A percentile compares a stretch with the other conserved stretches of the same genome.
Evolutionary conservation across 2,113 vertebrate genomes (phyloP).

Genomic region (Prionailurus viverrinus): DNA sequence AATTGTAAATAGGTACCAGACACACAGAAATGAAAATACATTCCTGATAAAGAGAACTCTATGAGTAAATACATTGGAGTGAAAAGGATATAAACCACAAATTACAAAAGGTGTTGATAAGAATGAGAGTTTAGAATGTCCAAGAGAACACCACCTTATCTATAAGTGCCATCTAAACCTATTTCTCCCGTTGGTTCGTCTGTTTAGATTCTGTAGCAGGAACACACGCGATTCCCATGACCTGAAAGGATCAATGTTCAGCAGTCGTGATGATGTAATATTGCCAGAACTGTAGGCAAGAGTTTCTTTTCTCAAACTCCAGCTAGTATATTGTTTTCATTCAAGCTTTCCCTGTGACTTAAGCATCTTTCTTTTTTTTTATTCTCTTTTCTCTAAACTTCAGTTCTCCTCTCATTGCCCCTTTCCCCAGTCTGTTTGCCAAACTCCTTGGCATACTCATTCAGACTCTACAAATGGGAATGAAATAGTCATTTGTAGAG

Average conservation of each 20-base stretch:
- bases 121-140: not conserved
- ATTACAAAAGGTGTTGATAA: not conserved
- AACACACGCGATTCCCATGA: not conserved
- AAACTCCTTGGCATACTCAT: not conserved
- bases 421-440: not conserved
- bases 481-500: not conserved
- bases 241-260: not conserved
- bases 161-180: not conserved
- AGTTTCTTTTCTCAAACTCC: not conserved
- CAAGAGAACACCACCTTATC: not conserved
- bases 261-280: not conserved
- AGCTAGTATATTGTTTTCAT: not conserved
- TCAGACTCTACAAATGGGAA: not conserved
- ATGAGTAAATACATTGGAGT: not conserved
- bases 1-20: not conserved
- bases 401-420: not conserved
- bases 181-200: not conserved
- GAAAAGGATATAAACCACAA: not conserved
- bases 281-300: not conserved
- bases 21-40: not conserved
- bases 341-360: not conserved
- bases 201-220: not conserved
- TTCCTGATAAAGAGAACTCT: not conserved
- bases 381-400: not conserved
- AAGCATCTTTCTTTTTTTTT: not conserved